Evolutionary conservation across 2,113 vertebrate species (phyloP).

Genomic region (Corapipo altera): DNA sequence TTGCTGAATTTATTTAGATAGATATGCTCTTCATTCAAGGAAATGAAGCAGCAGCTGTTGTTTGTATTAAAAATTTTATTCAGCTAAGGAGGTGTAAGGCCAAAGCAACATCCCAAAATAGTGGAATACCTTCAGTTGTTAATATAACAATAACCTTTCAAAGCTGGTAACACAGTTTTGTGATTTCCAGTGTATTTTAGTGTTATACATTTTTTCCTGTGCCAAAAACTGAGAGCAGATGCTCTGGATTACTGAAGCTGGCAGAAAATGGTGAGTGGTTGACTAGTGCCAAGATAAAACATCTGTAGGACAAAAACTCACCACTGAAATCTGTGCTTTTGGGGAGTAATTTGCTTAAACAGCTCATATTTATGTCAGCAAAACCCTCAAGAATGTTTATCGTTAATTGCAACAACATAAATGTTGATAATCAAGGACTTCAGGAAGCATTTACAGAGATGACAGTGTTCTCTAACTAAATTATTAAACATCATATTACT

Average conservation of each 20-base stretch:
- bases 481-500: conserved; percentile 32
- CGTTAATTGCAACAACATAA: conserved; percentile 4
- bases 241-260: neutral
- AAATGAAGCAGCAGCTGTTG: neutral
- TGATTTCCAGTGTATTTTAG: neutral
- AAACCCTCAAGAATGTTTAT: conserved; percentile 27
- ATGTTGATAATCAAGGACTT: conserved; percentile 39
- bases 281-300: neutral
- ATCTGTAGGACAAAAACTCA: neutral
- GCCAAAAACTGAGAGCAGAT: neutral
- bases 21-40: neutral
- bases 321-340: neutral
- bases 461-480: conserved; percentile 9
- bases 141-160: neutral
- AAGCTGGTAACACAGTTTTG: neutral
- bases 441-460: conserved; percentile 14
- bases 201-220: neutral
- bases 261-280: neutral
- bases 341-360: conserved; percentile 21
- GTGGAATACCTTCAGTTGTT: neutral
- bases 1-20: neutral
- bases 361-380: neutral
- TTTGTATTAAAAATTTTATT: neutral
- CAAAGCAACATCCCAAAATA: neutral
- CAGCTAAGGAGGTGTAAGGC: neutral